phyloP scores from a whole-genome alignment of 2,797 vertebrate genomes.

The Sphaeramia orbicularis region DNA sequence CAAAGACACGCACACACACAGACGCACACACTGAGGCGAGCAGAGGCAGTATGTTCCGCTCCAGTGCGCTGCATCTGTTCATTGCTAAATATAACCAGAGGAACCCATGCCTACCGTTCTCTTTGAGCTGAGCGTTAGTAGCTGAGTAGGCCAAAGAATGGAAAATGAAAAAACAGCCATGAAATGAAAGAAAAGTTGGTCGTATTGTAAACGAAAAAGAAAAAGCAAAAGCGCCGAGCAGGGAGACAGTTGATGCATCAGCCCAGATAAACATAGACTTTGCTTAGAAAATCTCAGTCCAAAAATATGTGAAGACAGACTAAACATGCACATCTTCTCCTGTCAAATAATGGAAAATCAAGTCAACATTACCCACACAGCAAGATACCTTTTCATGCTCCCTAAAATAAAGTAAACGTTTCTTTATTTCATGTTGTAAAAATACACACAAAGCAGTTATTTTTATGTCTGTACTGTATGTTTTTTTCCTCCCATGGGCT shows the following conservation, averaged over 20 bases:
- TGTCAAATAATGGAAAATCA: constrained; percentile 48
- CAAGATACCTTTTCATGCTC: constrained; percentile 46
- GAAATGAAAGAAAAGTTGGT: constrained; percentile 28
- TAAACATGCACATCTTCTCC: constrained; percentile 51
- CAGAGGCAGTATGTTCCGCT: constrained; percentile 76
- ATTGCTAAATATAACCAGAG: constrained; percentile 81
- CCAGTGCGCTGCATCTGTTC: constrained; percentile 81
- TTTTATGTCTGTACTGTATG: constrained; percentile 55
- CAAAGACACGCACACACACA: constrained; percentile 52
- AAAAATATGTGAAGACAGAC: constrained; percentile 45
- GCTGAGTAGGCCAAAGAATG: constrained; percentile 66
- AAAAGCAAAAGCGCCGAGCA: constrained; percentile 8
- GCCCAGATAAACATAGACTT: constrained; percentile 43
- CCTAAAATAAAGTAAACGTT: constrained; percentile 23
- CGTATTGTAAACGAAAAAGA: constrained; percentile 28
- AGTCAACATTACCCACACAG: constrained; percentile 55
- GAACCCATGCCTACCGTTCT: constrained; percentile 66
- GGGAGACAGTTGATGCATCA: constrained; percentile 7
- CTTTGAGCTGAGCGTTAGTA: constrained; percentile 51
- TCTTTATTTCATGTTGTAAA: constrained; percentile 25
- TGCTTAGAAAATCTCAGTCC: constrained; percentile 7
- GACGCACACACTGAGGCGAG: constrained; percentile 39
- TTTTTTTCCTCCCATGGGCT: constrained; percentile 54
- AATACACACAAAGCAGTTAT: constrained; percentile 39
- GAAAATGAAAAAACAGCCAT: constrained; percentile 33